Base-by-base conservation (phyloP, 2,888 invertebrate species). In the Malacosoma neustria region DNA sequence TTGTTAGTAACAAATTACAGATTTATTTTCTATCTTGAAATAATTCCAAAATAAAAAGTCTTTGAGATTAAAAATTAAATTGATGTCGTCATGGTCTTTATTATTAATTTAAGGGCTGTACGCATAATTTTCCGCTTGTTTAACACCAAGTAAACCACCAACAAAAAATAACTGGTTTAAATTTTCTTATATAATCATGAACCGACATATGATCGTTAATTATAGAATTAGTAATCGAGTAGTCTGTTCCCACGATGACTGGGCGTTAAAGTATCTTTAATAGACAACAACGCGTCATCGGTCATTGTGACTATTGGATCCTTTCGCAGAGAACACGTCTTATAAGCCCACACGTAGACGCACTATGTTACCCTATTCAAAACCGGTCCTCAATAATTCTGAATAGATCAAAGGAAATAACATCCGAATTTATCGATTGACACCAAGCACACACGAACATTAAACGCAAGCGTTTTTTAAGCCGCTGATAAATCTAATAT, bases 171-270 rank as follows among this genome's bases (percentile, higher is more conserved):
- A 22, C 22, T 22, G 22, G 22, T 22, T 22, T 22, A 22, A 22
- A 9, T 22, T 22, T 22, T 22, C 22, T 22, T 22, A 22, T 22
- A 22, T 22, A 22, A 22, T 22, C 9, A 5, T 22, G 22, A 22
- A 22, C 9, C 22, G 9, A 22, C 22, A 22, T 9, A 22, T 22
- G 22, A 22, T 22, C 22, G 22, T 43, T 43, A 46, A 49, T 49
- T 42, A 45, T 22, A 22, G 22, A 46, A 37, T 36, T 39, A 37
- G 48, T 36, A 47, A 42, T 35, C 44, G 39, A 42, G 42, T 45
- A 37, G 49, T 53, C 54, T 48, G 51, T 63, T 63, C 63, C 57
- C 61, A 63, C 61, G 59, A 45, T 45, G 49, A 43, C 42, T 40
- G 45, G 35, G 41, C 45, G 45, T 42, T 43, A 42, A 39, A 40